These are phyloP conservation scores for Hypomecis punctinalis DNA, from an alignment of 2,888 invertebrate genomes.

Conservation along the genomic window DNA sequence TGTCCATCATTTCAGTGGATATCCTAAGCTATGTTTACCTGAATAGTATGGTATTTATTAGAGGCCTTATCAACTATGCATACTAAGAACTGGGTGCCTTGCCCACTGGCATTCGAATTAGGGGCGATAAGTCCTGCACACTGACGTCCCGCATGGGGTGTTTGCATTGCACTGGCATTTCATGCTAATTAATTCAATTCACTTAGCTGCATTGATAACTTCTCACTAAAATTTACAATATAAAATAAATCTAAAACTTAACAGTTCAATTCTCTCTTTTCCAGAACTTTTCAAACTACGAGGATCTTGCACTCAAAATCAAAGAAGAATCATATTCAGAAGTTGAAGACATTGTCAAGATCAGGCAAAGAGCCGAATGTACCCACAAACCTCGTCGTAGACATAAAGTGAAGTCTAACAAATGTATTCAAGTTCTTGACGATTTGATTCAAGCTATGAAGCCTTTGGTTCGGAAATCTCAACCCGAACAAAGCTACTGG, in stretches of 20 bases:
- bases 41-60: no score
- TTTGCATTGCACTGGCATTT: no score
- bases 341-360: slow-evolving; percentile 46
- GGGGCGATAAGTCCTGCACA: no score
- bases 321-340: slow-evolving; percentile 63
- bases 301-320: slow-evolving; percentile 36
- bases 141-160: no score
- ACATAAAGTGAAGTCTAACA: slow-evolving; percentile 47
- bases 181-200: no score
- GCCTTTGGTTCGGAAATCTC: slow-evolving; percentile 53
- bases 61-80: no score
- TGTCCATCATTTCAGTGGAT: no score
- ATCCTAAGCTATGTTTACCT: no score
- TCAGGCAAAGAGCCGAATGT: slow-evolving; percentile 63
- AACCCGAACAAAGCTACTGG: slow-evolving; percentile 58
- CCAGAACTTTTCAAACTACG: slow-evolving; percentile 21
- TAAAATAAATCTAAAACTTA: background rate
- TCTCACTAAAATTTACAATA: no score
- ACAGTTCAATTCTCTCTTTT: slow-evolving; percentile 11
- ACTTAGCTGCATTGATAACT: no score
- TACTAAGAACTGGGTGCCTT: no score
- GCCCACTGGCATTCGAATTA: no score
- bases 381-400: slow-evolving; percentile 66
- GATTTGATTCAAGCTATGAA: slow-evolving; percentile 67
- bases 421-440: slow-evolving; percentile 66